These are phyloP conservation scores for Meriones unguiculatus DNA, from an alignment of 2,113 vertebrate genomes.

Conservation along the genomic window DNA sequence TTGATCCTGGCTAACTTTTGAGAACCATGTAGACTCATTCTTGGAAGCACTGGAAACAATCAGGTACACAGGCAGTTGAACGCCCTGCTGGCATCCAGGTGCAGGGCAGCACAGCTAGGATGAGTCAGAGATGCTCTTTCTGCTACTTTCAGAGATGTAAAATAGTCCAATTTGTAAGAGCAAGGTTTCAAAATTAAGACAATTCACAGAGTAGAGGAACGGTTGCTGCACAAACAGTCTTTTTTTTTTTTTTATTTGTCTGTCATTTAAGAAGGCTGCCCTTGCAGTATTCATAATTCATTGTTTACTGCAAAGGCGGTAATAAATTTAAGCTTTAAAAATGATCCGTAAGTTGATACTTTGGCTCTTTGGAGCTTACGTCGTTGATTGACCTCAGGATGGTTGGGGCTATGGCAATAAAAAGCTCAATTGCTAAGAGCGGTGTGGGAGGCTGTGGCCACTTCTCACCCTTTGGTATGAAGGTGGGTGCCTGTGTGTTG, in stretches of 20 bases:
- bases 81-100: constrained; percentile 50
- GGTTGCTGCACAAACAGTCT: constrained; percentile 18
- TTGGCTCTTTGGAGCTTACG: constrained; percentile 70
- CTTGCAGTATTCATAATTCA: constrained; percentile 44
- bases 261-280: constrained; percentile 61
- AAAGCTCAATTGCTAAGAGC: constrained; percentile 3
- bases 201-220: constrained; percentile 19
- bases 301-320: constrained; percentile 67
- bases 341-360: constrained; percentile 53
- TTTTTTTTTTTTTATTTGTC: not conserved
- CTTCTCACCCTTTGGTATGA: constrained; percentile 59
- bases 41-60: constrained; percentile 84
- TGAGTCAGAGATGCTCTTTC: constrained; percentile 53
- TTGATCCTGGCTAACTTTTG: constrained; percentile 79
- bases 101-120: constrained; percentile 62
- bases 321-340: constrained; percentile 70
- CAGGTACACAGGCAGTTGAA: constrained; percentile 78
- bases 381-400: constrained; percentile 50
- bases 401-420: not conserved
- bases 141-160: constrained; percentile 63
- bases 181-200: constrained; percentile 71
- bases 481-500: not conserved
- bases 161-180: constrained; percentile 79
- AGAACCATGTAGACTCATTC: constrained; percentile 80
- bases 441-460: not conserved